These are phyloP conservation scores for Atherinosoma microstoma DNA, from an alignment of 2,797 vertebrate genomes.

Conservation along the genomic window DNA sequence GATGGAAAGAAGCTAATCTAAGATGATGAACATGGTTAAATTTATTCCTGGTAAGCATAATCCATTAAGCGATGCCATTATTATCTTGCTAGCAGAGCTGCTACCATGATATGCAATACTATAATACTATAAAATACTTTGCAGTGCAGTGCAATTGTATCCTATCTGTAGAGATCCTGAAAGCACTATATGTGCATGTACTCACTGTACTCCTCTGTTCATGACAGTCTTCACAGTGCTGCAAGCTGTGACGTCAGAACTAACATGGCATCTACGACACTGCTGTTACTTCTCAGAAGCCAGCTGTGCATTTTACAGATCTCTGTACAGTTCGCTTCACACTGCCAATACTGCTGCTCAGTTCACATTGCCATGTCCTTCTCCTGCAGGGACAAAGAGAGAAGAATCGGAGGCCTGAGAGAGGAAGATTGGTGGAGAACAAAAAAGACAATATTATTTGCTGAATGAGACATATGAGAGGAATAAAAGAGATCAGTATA, in stretches of 20 bases:
- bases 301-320: slow-evolving; percentile 28
- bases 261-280: slow-evolving; percentile 27
- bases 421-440: slow-evolving; percentile 2
- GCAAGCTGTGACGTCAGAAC: slow-evolving; percentile 29
- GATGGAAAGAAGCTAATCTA: neutral
- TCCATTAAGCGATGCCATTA: neutral
- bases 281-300: slow-evolving; percentile 31
- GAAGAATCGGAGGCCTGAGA: neutral
- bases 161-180: slow-evolving; percentile 4
- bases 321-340: slow-evolving; percentile 32
- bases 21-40: neutral
- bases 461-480: slow-evolving; percentile 19
- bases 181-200: slow-evolving; percentile 4
- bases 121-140: neutral
- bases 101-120: neutral
- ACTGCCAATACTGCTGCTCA: slow-evolving; percentile 27
- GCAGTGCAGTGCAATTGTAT: slow-evolving; percentile 17
- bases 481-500: slow-evolving; percentile 2
- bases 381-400: slow-evolving; percentile 28
- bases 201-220: neutral
- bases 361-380: slow-evolving; percentile 65
- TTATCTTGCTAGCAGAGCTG: neutral
- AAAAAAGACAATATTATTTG: slow-evolving; percentile 1
- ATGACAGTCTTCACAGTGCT: neutral
- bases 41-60: neutral